Evolutionary conservation across 2,113 vertebrate species (phyloP).

Genomic region (Montifringilla adamsi): DNA sequence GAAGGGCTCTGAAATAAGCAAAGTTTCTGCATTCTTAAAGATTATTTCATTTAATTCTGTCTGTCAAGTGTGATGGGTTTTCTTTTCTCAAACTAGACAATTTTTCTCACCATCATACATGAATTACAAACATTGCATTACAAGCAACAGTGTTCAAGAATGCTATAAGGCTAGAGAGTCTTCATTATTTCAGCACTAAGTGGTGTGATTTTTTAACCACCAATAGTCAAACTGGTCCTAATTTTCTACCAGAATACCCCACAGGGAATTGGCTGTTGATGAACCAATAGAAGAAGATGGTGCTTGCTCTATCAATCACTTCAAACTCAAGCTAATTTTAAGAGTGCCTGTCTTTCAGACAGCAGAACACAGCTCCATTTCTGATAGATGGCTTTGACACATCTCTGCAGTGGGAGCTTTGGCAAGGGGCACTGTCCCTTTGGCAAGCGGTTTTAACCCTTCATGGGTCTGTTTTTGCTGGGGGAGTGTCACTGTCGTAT

Average conservation of each 20-base stretch:
- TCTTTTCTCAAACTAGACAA: conserved; percentile 2
- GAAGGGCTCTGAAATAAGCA: conserved; percentile 49
- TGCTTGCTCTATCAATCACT: background rate
- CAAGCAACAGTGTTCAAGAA: background rate
- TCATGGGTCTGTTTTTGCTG: background rate
- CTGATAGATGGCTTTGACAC: background rate
- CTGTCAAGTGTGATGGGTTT: conserved; percentile 44
- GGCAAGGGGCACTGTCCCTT: background rate
- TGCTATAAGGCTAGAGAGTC: background rate
- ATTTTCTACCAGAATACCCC: background rate
- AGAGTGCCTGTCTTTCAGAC: background rate
- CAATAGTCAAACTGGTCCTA: background rate
- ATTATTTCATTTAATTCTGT: conserved; percentile 59
- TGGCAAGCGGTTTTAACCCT: background rate
- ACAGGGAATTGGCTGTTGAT: background rate
- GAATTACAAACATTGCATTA: background rate
- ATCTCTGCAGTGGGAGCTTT: background rate
- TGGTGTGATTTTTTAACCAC: background rate
- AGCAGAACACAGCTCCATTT: background rate
- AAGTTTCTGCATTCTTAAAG: conserved; percentile 44
- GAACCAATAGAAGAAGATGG: background rate
- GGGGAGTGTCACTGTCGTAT: too few species aligned
- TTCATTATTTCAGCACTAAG: background rate
- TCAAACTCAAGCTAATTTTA: background rate
- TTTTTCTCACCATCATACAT: background rate